These are phyloP conservation scores for Aphodius granarius DNA, from an alignment of 2,888 invertebrate genomes.

Conservation along the genomic window DNA sequence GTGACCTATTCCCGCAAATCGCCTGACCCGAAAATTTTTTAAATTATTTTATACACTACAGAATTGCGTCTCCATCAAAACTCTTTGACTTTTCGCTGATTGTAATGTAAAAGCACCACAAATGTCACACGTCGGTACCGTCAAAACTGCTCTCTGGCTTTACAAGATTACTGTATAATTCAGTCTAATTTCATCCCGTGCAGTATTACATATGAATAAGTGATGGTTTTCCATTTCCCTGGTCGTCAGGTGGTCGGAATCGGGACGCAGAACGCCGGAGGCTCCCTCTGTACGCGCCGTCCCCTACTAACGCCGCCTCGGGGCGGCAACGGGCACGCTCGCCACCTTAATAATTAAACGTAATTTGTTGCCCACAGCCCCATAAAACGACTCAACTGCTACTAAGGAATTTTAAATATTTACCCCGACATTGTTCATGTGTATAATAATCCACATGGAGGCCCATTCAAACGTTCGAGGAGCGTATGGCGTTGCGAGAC, in stretches of 20 bases:
- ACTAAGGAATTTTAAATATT: slow-evolving; percentile 13
- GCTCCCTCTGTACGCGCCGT: not conserved
- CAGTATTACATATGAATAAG: slow-evolving; percentile 50
- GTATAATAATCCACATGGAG: not conserved
- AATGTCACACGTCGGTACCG: not conserved
- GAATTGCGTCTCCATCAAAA: no score
- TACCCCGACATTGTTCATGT: not conserved
- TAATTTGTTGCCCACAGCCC: slow-evolving; percentile 10
- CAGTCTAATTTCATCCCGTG: slow-evolving; percentile 48
- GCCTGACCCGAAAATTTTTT: no score
- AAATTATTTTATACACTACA: no score
- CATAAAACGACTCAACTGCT: slow-evolving; percentile 7
- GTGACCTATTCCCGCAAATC: no score
- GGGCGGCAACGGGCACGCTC: not conserved
- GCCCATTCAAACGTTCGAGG: not conserved
- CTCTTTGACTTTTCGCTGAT: not conserved
- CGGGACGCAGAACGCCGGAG: not conserved
- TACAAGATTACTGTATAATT: slow-evolving; percentile 48
- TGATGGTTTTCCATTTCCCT: slow-evolving; percentile 44
- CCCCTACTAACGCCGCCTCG: not conserved
- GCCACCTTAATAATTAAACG: slow-evolving; percentile 12
- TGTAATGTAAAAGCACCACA: not conserved
- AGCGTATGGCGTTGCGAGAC: not conserved
- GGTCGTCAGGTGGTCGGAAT: slow-evolving; percentile 34
- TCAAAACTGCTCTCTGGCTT: slow-evolving; percentile 30